phyloP scores from a whole-genome alignment of 2,113 vertebrate genomes.

The Micromys minutus region DNA sequence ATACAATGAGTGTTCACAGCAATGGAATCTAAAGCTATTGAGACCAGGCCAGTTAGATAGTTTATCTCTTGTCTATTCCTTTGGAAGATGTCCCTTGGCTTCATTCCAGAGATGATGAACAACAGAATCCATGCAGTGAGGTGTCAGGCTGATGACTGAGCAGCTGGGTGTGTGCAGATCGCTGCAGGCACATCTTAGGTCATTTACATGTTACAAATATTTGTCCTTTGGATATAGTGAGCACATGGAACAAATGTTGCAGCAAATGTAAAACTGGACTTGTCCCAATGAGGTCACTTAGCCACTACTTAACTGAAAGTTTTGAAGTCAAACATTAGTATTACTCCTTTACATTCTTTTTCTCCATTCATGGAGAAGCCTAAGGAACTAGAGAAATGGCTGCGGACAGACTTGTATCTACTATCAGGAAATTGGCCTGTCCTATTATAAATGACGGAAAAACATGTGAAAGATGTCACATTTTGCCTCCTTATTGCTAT shows the following conservation, averaged over 20 bases:
- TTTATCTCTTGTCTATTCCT: conserved; percentile 63
- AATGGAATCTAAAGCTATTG: neutral
- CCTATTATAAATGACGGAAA: neutral
- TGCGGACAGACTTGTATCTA: neutral
- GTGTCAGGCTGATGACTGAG: conserved; percentile 20
- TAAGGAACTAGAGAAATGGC: neutral
- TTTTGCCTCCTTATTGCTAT: neutral
- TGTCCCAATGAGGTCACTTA: neutral
- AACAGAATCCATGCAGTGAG: neutral
- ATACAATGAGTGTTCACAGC: neutral
- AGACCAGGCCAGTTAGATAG: conserved; percentile 54
- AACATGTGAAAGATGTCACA: neutral
- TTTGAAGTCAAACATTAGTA: conserved; percentile 7
- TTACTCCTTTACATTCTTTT: neutral
- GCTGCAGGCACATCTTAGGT: neutral
- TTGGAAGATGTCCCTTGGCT: conserved; percentile 45
- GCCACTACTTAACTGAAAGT: neutral
- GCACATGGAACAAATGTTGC: neutral
- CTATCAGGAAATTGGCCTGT: neutral
- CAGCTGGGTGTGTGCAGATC: conserved; percentile 34
- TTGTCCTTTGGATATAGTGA: conserved; percentile 47
- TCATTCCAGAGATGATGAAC: conserved; percentile 52
- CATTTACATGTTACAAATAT: conserved; percentile 3
- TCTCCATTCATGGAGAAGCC: neutral
- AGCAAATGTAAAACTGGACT: neutral